Conservation (phyloP, 2,113 vertebrate species). For the Nestor notabilis region DNA sequence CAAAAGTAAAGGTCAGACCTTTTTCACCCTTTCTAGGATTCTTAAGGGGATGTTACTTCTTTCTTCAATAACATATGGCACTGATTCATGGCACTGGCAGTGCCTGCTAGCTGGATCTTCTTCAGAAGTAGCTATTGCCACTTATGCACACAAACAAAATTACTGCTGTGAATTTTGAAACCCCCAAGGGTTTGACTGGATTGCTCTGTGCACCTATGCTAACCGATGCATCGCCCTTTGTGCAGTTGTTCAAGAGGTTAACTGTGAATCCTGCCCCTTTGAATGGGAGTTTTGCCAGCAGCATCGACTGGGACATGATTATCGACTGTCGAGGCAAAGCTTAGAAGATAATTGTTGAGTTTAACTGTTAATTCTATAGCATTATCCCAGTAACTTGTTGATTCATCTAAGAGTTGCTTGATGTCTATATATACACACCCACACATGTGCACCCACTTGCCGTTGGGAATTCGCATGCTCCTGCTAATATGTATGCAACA, state of each 20-base stretch:
- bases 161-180: not conserved
- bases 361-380: slow-evolving; percentile 16
- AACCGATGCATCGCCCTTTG: not conserved
- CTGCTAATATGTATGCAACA: not conserved
- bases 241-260: not conserved
- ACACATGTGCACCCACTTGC: not conserved
- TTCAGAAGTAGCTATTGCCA: not conserved
- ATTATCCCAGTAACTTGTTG: not conserved
- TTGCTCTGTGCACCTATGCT: not conserved
- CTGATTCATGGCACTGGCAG: not conserved
- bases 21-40: not conserved
- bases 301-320: not conserved
- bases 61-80: not conserved
- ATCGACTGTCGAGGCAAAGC: not conserved
- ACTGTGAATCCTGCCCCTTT: not conserved
- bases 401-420: not conserved
- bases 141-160: not conserved
- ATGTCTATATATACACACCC: not conserved
- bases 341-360: not conserved
- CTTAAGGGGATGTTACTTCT: not conserved
- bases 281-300: not conserved
- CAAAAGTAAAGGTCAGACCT: not conserved
- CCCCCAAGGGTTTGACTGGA: not conserved
- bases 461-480: not conserved
- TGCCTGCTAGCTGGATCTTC: not conserved